Percentiles rank a stretch among this genome's conserved stretches.
phyloP scores from a whole-genome alignment of 2,797 vertebrate species.

The Xyrichtys novacula region DNA sequence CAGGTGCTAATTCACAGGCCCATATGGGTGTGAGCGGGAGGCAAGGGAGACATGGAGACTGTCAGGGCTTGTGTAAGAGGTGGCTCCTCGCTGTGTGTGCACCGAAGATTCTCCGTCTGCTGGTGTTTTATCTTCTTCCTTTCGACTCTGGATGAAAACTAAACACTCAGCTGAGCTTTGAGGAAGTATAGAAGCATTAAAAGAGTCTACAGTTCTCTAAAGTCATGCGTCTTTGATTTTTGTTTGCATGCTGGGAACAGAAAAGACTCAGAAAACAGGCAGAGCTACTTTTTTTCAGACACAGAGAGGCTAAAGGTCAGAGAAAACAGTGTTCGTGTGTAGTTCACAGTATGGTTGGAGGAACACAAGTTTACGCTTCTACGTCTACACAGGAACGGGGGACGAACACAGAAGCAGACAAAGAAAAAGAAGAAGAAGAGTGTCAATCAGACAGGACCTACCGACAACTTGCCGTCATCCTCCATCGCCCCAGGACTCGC shows the following conservation, averaged over 20 bases:
- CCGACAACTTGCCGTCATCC: constrained; percentile 93
- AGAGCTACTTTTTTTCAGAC: constrained; percentile 35
- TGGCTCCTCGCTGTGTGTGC: constrained; percentile 16
- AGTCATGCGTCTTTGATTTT: constrained; percentile 36
- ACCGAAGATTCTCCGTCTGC: constrained; percentile 33
- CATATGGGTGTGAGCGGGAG: constrained; percentile 59
- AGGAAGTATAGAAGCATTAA: constrained; percentile 20
- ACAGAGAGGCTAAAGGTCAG: constrained; percentile 54
- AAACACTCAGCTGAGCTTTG: constrained; percentile 1
- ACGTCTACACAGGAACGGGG: constrained; percentile 63
- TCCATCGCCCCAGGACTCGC: constrained; percentile 85
- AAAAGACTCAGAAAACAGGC: constrained; percentile 38
- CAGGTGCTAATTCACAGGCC: constrained; percentile 70
- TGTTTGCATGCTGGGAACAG: constrained; percentile 50
- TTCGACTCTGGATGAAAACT: constrained; percentile 25
- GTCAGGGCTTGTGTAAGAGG: constrained; percentile 35
- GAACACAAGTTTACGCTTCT: constrained; percentile 36
- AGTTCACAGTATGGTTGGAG: constrained; percentile 52
- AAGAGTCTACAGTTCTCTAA: constrained; percentile 16
- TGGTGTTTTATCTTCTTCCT: constrained; percentile 30
- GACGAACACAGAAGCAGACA: constrained; percentile 70
- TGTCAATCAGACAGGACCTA: constrained; percentile 86
- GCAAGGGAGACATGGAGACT: constrained; percentile 34
- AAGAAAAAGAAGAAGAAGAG: constrained; percentile 41
- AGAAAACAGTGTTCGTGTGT: constrained; percentile 52